These are phyloP conservation scores for Dermochelys coriacea DNA, from an alignment of 2,797 vertebrate genomes.

Conservation along the genomic window DNA sequence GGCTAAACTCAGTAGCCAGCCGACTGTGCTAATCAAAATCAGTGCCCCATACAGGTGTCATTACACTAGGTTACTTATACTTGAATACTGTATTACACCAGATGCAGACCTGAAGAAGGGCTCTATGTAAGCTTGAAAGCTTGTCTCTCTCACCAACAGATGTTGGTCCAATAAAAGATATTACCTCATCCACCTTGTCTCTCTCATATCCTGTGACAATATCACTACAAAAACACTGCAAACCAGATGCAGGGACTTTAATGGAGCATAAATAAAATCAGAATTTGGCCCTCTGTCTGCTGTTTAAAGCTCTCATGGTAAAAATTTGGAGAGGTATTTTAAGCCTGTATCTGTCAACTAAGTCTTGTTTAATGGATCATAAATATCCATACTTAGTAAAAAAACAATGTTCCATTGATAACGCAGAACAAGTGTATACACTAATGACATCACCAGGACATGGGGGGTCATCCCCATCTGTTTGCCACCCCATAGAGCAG, in stretches of 20 bases:
- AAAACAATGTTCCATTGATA: conserved; percentile 78
- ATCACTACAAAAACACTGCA: not conserved
- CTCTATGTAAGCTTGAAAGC: not conserved
- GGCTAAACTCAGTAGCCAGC: not conserved
- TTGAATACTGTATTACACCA: not conserved
- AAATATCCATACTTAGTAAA: conserved; percentile 72
- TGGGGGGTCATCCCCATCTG: conserved; percentile 83
- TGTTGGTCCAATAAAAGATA: not conserved
- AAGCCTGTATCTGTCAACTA: conserved; percentile 54
- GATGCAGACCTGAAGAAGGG: not conserved
- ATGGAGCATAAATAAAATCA: conserved; percentile 2
- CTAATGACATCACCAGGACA: conserved; percentile 81
- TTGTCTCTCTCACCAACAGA: not conserved
- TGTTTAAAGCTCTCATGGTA: conserved; percentile 20
- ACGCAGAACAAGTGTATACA: conserved; percentile 75
- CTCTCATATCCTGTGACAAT: not conserved
- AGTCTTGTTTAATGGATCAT: conserved; percentile 65
- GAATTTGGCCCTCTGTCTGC: not conserved
- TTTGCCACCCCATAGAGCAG: conserved; percentile 79
- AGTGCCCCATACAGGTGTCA: not conserved
- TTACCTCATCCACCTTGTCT: not conserved
- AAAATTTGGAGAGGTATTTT: conserved; percentile 47
- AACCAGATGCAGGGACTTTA: not conserved
- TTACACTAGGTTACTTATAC: not conserved
- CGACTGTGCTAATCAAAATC: not conserved